Evolutionary conservation across 2,113 vertebrate species (phyloP).

Genomic region (Strix aluco): DNA sequence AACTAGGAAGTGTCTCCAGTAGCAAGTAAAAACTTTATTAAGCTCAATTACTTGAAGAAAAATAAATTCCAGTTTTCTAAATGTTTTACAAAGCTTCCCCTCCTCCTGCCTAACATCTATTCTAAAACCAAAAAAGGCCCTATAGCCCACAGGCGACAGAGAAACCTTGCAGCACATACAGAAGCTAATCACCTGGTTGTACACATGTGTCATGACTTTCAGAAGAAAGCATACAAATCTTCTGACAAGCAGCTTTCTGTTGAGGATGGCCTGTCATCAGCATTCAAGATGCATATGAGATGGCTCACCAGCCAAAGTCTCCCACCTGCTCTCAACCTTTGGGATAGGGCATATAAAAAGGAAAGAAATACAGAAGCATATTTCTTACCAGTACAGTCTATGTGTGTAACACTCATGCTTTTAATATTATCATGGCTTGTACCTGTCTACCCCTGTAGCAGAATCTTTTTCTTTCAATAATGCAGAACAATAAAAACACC

Average conservation of each 20-base stretch:
- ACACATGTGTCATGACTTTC: background rate
- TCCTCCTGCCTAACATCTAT: background rate
- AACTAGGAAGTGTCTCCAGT: background rate
- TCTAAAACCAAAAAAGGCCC: background rate
- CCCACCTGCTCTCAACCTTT: background rate
- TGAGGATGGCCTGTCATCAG: background rate
- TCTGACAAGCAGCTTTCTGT: background rate
- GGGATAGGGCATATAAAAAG: background rate
- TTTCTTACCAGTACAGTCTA: background rate
- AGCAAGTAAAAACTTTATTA: background rate
- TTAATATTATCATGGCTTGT: background rate
- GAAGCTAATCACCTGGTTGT: background rate
- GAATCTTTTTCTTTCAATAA: background rate
- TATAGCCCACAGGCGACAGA: background rate
- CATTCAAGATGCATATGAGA: background rate
- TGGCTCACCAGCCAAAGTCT: background rate
- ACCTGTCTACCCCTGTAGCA: background rate
- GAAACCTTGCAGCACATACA: background rate
- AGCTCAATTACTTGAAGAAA: background rate
- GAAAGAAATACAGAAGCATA: background rate
- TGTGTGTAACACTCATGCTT: background rate
- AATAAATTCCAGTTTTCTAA: background rate
- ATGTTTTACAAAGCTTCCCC: background rate
- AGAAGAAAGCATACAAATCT: background rate
- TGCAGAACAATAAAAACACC: background rate